These are phyloP conservation scores for Pemphigus obesinymphae DNA, from an alignment of 1,140 invertebrate species.

Conservation along the genomic window DNA sequence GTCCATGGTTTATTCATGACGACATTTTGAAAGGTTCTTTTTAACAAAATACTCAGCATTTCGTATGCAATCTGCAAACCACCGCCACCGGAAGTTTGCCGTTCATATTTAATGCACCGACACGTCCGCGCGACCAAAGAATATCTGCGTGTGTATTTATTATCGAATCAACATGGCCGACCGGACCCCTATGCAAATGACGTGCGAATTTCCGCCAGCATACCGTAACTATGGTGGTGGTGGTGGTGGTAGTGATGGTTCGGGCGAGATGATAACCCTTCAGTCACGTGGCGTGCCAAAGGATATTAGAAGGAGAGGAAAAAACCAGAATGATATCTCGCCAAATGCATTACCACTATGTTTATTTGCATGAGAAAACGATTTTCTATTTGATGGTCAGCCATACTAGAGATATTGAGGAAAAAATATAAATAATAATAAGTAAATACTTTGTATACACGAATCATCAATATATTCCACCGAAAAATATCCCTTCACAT, in stretches of 20 bases:
- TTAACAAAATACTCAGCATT: constrained; percentile 26
- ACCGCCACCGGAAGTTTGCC: constrained; percentile 19
- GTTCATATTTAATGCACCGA: constrained; percentile 40
- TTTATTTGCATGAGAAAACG: constrained; percentile 27
- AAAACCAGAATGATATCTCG: too few species aligned
- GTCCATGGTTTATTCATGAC: constrained; percentile 39
- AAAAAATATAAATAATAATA: too few species aligned
- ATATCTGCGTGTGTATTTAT: constrained; percentile 36
- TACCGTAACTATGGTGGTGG: background rate
- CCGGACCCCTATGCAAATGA: constrained; percentile 14
- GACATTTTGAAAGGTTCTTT: constrained; percentile 38
- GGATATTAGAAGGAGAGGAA: background rate
- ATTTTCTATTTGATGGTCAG: constrained; percentile 27
- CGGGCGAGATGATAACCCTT: background rate
- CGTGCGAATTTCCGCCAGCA: background rate
- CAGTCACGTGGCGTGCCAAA: background rate
- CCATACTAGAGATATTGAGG: too few species aligned
- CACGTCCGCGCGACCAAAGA: constrained; percentile 31
- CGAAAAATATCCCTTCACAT: background rate
- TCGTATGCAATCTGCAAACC: constrained; percentile 32
- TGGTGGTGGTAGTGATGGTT: background rate
- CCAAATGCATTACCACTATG: background rate
- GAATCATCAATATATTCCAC: background rate
- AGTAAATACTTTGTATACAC: background rate
- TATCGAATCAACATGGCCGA: constrained; percentile 36